Percentiles rank a stretch among this genome's conserved stretches.
phyloP scores from a whole-genome alignment of 2,797 vertebrate genomes.

The Myotis findleyi region DNA sequence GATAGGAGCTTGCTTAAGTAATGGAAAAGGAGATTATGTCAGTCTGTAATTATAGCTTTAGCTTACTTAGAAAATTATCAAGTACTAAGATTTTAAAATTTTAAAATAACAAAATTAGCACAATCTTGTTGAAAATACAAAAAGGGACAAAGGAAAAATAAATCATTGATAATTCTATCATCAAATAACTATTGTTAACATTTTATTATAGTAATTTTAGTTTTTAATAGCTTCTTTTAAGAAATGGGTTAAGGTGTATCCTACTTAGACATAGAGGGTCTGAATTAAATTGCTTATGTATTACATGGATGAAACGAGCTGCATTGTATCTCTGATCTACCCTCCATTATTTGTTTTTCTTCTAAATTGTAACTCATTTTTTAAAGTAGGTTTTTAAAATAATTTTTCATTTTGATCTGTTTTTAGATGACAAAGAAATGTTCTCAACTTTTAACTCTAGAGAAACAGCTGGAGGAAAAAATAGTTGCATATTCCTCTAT shows the following conservation, averaged over 20 bases:
- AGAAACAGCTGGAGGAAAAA: slow-evolving; percentile 95
- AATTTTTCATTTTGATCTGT: slow-evolving; percentile 56
- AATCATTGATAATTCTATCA: slow-evolving; percentile 6
- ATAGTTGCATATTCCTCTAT: slow-evolving; percentile 88
- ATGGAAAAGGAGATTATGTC: background rate
- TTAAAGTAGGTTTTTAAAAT: slow-evolving; percentile 34
- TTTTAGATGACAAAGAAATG: slow-evolving; percentile 92
- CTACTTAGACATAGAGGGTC: background rate
- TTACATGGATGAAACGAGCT: background rate
- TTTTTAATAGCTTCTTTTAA: slow-evolving; percentile 32
- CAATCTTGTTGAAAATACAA: slow-evolving; percentile 9
- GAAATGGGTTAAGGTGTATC: background rate
- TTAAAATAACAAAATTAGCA: slow-evolving; percentile 31
- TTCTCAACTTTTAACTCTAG: slow-evolving; percentile 89
- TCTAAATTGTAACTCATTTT: slow-evolving; percentile 18
- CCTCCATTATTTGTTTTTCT: slow-evolving; percentile 15
- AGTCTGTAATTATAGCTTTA: background rate
- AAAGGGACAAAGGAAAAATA: slow-evolving; percentile 10
- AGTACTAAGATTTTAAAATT: background rate
- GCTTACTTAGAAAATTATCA: slow-evolving; percentile 20
- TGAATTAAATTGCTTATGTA: slow-evolving; percentile 43
- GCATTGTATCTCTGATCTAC: background rate
- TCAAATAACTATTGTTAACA: slow-evolving; percentile 35
- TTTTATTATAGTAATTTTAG: slow-evolving; percentile 50
- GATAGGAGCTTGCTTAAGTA: background rate